Evolutionary conservation across 2,797 vertebrate species (phyloP).

Genomic region (Semaprochilodus insignis): DNA sequence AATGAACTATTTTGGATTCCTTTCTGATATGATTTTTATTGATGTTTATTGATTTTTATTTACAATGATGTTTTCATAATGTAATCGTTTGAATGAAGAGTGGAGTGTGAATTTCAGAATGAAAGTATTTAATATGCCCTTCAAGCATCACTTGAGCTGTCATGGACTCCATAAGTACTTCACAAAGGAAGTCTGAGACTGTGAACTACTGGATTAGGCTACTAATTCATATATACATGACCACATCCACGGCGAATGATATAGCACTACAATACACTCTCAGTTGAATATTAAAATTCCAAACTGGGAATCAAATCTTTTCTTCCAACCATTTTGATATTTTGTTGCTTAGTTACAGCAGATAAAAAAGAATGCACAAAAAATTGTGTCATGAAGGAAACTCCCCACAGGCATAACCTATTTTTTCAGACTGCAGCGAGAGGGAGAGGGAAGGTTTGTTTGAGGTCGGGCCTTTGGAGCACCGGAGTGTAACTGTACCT

Average conservation of each 20-base stretch:
- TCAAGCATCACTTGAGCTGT: no score
- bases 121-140: no score
- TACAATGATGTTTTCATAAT: no score
- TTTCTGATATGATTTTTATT: no score
- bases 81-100: no score
- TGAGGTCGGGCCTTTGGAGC: conserved; percentile 30
- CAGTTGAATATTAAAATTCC: neutral
- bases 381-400: conserved; percentile 45
- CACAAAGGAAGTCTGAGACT: neutral
- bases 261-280: neutral
- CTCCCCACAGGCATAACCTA: conserved; percentile 40
- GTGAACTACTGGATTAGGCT: neutral
- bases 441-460: conserved; percentile 12
- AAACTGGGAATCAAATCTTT: neutral
- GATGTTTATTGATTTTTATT: no score
- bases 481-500: conserved; percentile 77
- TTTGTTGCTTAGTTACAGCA: conserved; percentile 33
- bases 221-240: neutral
- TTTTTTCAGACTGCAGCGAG: conserved; percentile 31
- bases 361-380: conserved; percentile 33
- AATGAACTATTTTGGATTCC: no score
- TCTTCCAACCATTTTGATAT: conserved; percentile 9
- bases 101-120: no score
- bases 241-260: neutral
- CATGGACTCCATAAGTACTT: no score